These are phyloP conservation scores for Augiades crinisus DNA, from an alignment of 2,888 invertebrate genomes.

Conservation along the genomic window DNA sequence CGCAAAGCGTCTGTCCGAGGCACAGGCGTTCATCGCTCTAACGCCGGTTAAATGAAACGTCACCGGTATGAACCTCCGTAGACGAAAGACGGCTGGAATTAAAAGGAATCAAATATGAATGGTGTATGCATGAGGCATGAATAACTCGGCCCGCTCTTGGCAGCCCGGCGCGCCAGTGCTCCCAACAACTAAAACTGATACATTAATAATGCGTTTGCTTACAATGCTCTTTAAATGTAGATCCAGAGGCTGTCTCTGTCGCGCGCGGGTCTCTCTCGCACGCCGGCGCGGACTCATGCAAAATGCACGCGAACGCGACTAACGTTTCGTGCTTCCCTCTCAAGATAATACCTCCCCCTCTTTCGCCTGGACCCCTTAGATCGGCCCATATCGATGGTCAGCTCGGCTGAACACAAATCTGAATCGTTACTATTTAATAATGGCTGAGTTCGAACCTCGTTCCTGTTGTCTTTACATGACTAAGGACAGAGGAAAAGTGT, in stretches of 20 bases:
- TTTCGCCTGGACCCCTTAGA: constrained; percentile 38
- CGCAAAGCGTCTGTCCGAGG: constrained; percentile 25
- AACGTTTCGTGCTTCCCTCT: constrained; percentile 55
- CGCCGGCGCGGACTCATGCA: constrained; percentile 62
- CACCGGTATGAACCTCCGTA: constrained; percentile 41
- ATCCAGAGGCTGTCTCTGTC: constrained; percentile 61
- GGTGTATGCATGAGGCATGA: constrained; percentile 74
- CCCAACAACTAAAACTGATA: constrained; percentile 78
- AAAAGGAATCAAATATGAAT: constrained; percentile 80
- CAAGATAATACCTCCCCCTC: constrained; percentile 62
- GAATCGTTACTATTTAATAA: constrained; percentile 24
- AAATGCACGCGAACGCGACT: constrained; percentile 69
- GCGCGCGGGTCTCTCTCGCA: constrained; percentile 46
- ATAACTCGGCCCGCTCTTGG: constrained; percentile 60
- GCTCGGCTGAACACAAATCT: constrained; percentile 30
- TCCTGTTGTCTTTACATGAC: constrained; percentile 10
- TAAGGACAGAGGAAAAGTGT: constrained; percentile 4
- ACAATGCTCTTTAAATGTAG: constrained; percentile 81
- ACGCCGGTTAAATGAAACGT: constrained; percentile 43
- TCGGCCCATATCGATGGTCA: constrained; percentile 49
- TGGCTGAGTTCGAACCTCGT: constrained; percentile 12
- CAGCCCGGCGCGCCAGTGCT: constrained; percentile 65
- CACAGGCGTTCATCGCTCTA: constrained; percentile 23
- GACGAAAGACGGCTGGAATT: constrained; percentile 73
- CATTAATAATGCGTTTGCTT: constrained; percentile 80